These are phyloP conservation scores for Periophthalmus magnuspinnatus DNA, from an alignment of 2,797 vertebrate genomes.

Conservation along the genomic window DNA sequence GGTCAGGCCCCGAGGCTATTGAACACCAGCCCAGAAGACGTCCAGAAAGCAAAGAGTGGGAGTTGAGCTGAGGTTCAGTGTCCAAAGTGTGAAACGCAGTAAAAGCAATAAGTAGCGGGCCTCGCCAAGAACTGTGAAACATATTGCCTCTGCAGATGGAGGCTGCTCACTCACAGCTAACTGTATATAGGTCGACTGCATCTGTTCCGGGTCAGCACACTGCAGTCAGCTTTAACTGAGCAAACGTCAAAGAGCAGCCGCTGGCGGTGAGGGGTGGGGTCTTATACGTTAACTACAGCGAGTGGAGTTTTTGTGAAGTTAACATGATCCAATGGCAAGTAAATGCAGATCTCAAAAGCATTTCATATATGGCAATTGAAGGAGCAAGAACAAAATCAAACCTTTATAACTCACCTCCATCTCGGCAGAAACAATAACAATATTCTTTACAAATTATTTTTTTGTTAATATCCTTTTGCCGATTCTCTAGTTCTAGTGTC, in stretches of 20 bases:
- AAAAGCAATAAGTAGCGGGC: conserved; percentile 48
- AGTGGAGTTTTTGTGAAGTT: neutral
- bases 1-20: conserved; percentile 67
- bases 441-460: too few species aligned
- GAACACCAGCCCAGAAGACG: conserved; percentile 47
- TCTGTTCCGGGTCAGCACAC: conserved; percentile 62
- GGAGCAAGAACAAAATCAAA: neutral
- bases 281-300: conserved; percentile 6
- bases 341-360: neutral
- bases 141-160: conserved; percentile 63
- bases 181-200: conserved; percentile 67
- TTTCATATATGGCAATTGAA: neutral
- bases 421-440: too few species aligned
- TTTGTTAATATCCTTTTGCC: too few species aligned
- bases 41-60: conserved; percentile 52
- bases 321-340: neutral
- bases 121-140: conserved; percentile 21
- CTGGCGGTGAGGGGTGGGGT: conserved; percentile 19
- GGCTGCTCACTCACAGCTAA: conserved; percentile 64
- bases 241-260: conserved; percentile 43
- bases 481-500: too few species aligned
- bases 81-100: conserved; percentile 57
- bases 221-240: conserved; percentile 52
- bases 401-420: too few species aligned
- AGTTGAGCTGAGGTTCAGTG: conserved; percentile 62